A percentile compares a stretch with the other conserved stretches of the same genome.
phyloP scores from a whole-genome alignment of 1,140 invertebrate species.

The Uloborus diversus region DNA sequence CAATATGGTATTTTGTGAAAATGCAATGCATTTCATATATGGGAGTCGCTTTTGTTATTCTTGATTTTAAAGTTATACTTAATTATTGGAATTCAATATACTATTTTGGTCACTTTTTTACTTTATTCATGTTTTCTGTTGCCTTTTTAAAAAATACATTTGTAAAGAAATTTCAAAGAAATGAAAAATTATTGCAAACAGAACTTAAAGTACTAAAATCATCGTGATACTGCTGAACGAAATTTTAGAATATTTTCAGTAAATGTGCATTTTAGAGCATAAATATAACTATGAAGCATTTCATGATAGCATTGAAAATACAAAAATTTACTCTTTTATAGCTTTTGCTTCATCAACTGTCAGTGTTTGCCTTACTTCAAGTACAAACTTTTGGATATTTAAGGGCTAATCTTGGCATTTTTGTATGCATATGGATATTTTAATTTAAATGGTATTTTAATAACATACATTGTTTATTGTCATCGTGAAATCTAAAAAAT shows the following conservation, averaged over 20 bases:
- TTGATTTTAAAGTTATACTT: conserved; percentile 33
- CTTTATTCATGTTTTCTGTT: conserved; percentile 20
- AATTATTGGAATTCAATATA: conserved; percentile 50
- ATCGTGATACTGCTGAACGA: neutral
- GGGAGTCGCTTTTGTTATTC: conserved; percentile 40
- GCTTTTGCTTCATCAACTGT: no score
- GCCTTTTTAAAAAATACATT: conserved; percentile 40
- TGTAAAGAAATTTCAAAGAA: conserved; percentile 5
- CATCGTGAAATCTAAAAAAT: no score
- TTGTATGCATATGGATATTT: no score
- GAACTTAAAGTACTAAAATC: conserved; percentile 28
- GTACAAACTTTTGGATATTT: no score
- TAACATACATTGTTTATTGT: no score
- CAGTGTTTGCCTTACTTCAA: no score
- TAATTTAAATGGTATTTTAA: no score
- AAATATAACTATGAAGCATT: no score
- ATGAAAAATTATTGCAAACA: conserved; percentile 10
- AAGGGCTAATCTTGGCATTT: no score
- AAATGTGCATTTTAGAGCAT: neutral
- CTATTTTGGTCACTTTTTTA: conserved; percentile 39
- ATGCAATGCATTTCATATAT: conserved; percentile 45
- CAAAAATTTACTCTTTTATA: no score
- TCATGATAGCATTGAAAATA: no score
- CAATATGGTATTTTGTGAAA: conserved; percentile 42
- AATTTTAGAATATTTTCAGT: neutral